Evolutionary conservation across 2,797 vertebrate species (phyloP), one percentile per base, ranked within the genome.

Genomic region (Bradypodion ventrale): DNA sequence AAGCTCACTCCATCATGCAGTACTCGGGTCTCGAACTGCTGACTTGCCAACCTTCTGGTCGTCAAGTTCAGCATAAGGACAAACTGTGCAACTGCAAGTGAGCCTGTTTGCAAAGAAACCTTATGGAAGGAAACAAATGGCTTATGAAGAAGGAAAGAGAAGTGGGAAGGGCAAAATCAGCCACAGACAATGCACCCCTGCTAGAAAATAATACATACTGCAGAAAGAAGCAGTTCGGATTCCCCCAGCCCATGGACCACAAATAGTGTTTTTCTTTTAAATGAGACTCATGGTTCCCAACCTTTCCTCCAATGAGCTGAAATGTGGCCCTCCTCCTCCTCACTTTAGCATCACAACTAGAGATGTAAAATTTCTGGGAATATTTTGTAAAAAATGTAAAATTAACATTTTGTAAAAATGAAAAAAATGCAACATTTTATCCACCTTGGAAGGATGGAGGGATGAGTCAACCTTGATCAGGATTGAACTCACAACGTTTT

Each of bases 61-160:
- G n/a, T n/a, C 19, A 40, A 69, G 21, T 19, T 35, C 37, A 37
- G 19, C 6, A 69, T 8, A 69, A 69, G 16, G 6, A 15, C 19
- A 37, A 69, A 21, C 37, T 19, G 35, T 69, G n/a, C 13, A 46
- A 25, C 2, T 29, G 13, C 29, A 42, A n/a, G 83, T 80, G 72
- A 78, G 32, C 25, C 44, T 7, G 44, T 35, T 52, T 32, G 25
- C 8, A n/a, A 78, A 63, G 29, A 91, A 79, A 13, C 56, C 2
- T 83, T 78, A 73, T 68, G 35, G 79, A 78, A 90, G 91, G 91
- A 92, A 92, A 92, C 88, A 89, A 87, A 77, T 80, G 1, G 37
- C 87, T 90, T 25, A 29, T 69, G 76, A 68, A 84, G 85, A 90
- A 87, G 60, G 89, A 91, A 89, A 68, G 0, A 0, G 68, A 89